Evolutionary conservation across 2,888 invertebrate genomes (phyloP).

Genomic region (Clivina fossor): DNA sequence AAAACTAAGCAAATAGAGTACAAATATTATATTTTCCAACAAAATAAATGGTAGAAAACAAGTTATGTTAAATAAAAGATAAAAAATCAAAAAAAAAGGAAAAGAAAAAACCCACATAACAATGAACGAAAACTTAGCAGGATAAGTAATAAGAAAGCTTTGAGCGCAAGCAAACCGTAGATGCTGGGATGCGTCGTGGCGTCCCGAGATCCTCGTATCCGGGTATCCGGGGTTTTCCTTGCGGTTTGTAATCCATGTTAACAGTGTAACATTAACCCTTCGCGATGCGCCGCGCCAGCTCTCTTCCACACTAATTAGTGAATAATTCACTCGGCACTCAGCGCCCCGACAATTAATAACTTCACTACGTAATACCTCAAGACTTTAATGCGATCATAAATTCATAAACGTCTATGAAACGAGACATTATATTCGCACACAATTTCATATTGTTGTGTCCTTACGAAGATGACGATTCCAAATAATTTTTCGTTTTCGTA

Average conservation of each 20-base stretch:
- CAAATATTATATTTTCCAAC: too few species aligned
- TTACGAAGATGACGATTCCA: too few species aligned
- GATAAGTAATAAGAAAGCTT: too few species aligned
- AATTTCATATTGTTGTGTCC: too few species aligned
- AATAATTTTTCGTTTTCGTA: background rate
- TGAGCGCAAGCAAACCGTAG: background rate
- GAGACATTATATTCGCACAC: too few species aligned
- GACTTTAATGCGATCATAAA: conserved; percentile 35
- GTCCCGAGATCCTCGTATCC: background rate
- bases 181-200: background rate
- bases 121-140: background rate
- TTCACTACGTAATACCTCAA: conserved; percentile 33
- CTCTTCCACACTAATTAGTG: conserved; percentile 55
- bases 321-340: conserved; percentile 57
- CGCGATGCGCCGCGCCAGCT: conserved; percentile 16
- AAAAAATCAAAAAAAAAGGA: background rate
- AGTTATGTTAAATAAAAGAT: too few species aligned
- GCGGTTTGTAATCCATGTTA: conserved; percentile 30
- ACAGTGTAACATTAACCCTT: conserved; percentile 27
- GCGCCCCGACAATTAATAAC: conserved; percentile 56
- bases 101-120: background rate
- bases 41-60: too few species aligned
- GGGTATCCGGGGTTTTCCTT: too few species aligned
- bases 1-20: too few species aligned
- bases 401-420: conserved; percentile 34